Evolutionary conservation across 1,140 invertebrate genomes (phyloP).

Genomic region (Cardiocondyla obscurior): DNA sequence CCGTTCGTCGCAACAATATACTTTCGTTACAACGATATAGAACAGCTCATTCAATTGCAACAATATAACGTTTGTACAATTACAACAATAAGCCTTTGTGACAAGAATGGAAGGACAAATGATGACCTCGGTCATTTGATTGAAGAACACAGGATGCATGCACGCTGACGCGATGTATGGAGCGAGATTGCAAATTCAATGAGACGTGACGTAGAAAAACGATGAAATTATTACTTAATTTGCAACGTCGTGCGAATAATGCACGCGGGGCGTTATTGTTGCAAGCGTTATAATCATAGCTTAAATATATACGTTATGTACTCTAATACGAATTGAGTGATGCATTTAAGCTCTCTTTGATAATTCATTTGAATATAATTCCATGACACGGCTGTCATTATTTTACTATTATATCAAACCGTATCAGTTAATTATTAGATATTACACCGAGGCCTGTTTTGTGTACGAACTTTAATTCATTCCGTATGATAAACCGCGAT

Average conservation of each 20-base stretch:
- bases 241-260: neutral
- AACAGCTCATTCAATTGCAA: neutral
- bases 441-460: neutral
- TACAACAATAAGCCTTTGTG: constrained; percentile 32
- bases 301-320: constrained; percentile 10
- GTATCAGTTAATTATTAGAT: constrained; percentile 30
- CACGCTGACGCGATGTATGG: neutral
- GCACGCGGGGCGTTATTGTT: neutral
- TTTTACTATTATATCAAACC: constrained; percentile 3
- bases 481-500: neutral
- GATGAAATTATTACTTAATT: neutral
- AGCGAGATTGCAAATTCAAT: neutral
- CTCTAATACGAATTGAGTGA: constrained; percentile 8
- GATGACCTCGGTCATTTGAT: constrained; percentile 9
- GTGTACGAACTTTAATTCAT: neutral
- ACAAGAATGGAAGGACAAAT: constrained; percentile 4
- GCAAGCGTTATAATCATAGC: neutral
- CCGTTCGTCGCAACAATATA: constrained; percentile 8
- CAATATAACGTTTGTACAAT: constrained; percentile 29
- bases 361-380: constrained; percentile 39
- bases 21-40: constrained; percentile 7
- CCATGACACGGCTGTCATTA: constrained; percentile 13
- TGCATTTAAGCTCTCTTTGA: constrained; percentile 26
- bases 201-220: neutral
- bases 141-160: constrained; percentile 13